Conservation (phyloP, 2,888 invertebrate species). For the Drosophila prolongata region DNA sequence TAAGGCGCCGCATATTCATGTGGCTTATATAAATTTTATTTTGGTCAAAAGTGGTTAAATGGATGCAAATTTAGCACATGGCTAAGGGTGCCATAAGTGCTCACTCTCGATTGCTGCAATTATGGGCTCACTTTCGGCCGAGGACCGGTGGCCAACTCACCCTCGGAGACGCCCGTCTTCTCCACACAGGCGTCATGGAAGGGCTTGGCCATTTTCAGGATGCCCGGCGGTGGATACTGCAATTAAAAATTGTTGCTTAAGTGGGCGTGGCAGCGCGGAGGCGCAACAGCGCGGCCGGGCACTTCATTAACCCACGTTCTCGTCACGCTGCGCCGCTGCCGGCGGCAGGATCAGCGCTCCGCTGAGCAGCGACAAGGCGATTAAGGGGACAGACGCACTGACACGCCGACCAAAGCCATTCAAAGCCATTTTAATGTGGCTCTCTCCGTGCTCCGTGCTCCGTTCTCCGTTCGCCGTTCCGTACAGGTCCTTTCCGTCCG, state of each 20-base stretch:
- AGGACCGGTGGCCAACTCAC: slow-evolving; percentile 54
- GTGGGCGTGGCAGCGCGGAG: slow-evolving; percentile 42
- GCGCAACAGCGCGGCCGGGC: slow-evolving; percentile 30
- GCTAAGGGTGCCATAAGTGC: slow-evolving; percentile 1
- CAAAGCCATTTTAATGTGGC: slow-evolving; percentile 80
- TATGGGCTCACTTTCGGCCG: slow-evolving; percentile 15
- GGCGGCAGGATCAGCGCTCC: slow-evolving; percentile 72
- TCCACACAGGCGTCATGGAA: slow-evolving; percentile 81
- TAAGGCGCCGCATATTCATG: too few species aligned
- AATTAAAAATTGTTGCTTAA: slow-evolving; percentile 66
- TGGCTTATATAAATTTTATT: too few species aligned
- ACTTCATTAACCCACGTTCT: slow-evolving; percentile 79
- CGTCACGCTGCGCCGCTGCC: slow-evolving; percentile 82
- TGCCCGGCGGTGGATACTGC: slow-evolving; percentile 82
- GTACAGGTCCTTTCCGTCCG: slow-evolving; percentile 38
- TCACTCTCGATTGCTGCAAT: slow-evolving; percentile 33
- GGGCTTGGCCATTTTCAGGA: slow-evolving; percentile 80
- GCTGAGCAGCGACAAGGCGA: slow-evolving; percentile 75
- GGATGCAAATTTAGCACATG: slow-evolving; percentile 16
- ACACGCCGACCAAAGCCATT: slow-evolving; percentile 72
- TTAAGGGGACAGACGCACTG: slow-evolving; percentile 70
- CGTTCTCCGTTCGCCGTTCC: neutral
- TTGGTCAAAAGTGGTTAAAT: too few species aligned
- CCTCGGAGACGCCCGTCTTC: slow-evolving; percentile 82
- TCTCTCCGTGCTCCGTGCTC: neutral